phyloP scores from a whole-genome alignment of 2,113 vertebrate genomes.

The Myrmecophaga tridactyla region DNA sequence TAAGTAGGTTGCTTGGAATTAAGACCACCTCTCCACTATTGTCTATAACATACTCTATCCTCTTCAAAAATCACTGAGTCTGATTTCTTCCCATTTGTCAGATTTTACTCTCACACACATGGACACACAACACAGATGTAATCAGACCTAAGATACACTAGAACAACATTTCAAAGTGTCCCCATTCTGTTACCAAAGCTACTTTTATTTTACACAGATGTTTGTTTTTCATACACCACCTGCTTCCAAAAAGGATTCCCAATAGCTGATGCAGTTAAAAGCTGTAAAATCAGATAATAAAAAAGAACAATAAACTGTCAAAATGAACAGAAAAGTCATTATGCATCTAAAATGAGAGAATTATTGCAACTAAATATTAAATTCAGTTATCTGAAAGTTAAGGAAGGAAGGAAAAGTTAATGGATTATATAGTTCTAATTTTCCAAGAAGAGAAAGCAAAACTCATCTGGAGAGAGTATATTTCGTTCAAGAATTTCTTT shows the following conservation, averaged over 20 bases:
- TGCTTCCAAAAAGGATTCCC: conserved; percentile 27
- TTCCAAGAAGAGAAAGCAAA: conserved; percentile 6
- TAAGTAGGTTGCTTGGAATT: conserved; percentile 66
- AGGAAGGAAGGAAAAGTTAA: background rate
- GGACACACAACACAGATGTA: background rate
- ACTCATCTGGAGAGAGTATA: background rate
- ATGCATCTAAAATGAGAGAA: background rate
- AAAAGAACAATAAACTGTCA: conserved; percentile 41
- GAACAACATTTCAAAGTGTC: background rate
- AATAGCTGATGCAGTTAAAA: conserved; percentile 31
- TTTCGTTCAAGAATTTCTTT: conserved; percentile 27
- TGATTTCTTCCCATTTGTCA: conserved; percentile 35
- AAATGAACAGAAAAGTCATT: conserved; percentile 6
- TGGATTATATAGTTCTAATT: background rate
- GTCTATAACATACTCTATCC: conserved; percentile 71
- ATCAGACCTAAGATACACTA: background rate
- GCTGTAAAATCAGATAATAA: conserved; percentile 37
- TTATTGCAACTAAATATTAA: background rate
- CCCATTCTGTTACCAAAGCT: background rate
- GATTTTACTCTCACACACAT: background rate
- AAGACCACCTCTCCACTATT: conserved; percentile 52
- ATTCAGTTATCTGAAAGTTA: background rate
- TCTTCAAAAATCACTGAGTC: conserved; percentile 66
- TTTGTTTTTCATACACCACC: background rate
- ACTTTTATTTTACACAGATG: background rate